A percentile compares a stretch with the other conserved stretches of the same genome.
Conservation (phyloP, 2,797 vertebrate species). For the Triplophysa yarkandensis region DNA sequence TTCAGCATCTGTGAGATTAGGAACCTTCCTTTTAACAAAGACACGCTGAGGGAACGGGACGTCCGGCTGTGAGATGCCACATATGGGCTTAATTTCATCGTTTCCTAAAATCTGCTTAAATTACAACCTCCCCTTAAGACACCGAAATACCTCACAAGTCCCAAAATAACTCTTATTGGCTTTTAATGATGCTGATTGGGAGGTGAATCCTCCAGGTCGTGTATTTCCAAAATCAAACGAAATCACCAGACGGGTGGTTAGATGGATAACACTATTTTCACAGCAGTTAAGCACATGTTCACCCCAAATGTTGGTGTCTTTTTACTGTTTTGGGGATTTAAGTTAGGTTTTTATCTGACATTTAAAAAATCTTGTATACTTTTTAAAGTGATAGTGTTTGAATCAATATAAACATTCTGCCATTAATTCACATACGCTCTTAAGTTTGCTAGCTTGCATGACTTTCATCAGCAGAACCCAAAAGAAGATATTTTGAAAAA, state of each 20-base stretch:
- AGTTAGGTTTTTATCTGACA: too few species aligned
- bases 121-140: slow-evolving; percentile 5
- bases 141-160: background rate
- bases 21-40: background rate
- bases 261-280: background rate
- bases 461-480: too few species aligned
- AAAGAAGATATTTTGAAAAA: too few species aligned
- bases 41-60: background rate
- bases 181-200: background rate
- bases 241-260: background rate
- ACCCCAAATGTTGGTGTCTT: background rate
- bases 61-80: slow-evolving; percentile 16
- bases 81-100: slow-evolving; percentile 45
- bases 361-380: too few species aligned
- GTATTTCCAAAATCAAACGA: background rate
- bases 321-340: too few species aligned
- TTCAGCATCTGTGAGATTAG: slow-evolving; percentile 34
- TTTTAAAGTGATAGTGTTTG: too few species aligned
- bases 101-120: background rate
- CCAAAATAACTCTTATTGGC: background rate
- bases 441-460: too few species aligned
- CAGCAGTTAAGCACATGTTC: background rate
- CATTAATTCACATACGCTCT: too few species aligned
- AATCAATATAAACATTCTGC: too few species aligned
- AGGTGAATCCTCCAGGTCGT: background rate